These are phyloP conservation scores for Phylloscopus trochiloides DNA, from an alignment of 2,113 vertebrate species.

Conservation along the genomic window DNA sequence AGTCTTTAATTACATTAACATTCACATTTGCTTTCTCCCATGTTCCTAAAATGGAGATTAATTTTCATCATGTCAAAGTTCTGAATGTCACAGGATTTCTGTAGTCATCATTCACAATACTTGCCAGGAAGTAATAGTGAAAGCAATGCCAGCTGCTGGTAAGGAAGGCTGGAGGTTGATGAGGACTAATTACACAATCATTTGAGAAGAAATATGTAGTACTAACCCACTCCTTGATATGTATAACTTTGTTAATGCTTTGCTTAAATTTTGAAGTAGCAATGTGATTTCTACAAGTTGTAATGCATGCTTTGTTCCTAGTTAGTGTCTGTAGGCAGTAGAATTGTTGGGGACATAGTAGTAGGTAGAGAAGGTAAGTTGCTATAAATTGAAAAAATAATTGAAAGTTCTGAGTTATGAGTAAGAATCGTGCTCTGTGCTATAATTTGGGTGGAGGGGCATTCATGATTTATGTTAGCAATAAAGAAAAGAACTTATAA, in stretches of 20 bases:
- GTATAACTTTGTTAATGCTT: neutral
- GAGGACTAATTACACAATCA: neutral
- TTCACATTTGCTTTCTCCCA: slow-evolving; percentile 1
- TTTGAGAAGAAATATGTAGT: neutral
- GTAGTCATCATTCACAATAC: neutral
- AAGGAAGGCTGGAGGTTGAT: neutral
- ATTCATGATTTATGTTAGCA: neutral
- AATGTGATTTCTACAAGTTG: neutral
- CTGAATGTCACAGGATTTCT: slow-evolving; percentile 16
- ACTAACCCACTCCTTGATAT: neutral
- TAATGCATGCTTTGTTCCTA: neutral
- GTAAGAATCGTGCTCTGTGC: neutral
- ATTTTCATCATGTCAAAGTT: slow-evolving; percentile 7
- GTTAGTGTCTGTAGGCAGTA: neutral
- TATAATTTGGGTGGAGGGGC: neutral
- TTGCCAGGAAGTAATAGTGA: neutral
- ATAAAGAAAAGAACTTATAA: neutral
- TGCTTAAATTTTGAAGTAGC: neutral
- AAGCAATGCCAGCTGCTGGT: slow-evolving; percentile 18
- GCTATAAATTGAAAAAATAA: neutral
- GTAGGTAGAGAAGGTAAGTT: neutral
- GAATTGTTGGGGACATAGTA: neutral
- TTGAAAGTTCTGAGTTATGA: neutral
- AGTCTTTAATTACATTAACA: slow-evolving; percentile 28
- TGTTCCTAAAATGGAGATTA: slow-evolving; percentile 11